Evolutionary conservation across 2,888 invertebrate genomes (phyloP).

Genomic region (Ormyrus labotus): DNA sequence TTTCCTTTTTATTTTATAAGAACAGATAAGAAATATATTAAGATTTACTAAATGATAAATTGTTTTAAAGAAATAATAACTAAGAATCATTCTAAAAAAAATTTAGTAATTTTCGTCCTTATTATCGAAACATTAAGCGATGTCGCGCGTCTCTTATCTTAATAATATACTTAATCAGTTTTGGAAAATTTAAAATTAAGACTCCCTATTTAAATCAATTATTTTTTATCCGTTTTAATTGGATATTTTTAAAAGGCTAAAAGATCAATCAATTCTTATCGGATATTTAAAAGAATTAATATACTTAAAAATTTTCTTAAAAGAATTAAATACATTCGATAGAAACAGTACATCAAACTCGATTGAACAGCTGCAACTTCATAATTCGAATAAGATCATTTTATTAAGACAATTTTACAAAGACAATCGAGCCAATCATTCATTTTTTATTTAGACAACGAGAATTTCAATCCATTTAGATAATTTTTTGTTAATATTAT

Average conservation of each 20-base stretch:
- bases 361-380: slow-evolving; percentile 42
- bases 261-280: slow-evolving; percentile 43
- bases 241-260: too few relatives aligned
- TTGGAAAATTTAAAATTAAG: slow-evolving; percentile 17
- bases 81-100: too few relatives aligned
- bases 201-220: too few relatives aligned
- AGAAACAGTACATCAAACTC: slow-evolving; percentile 34
- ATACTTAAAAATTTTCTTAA: slow-evolving; percentile 47
- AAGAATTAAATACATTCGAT: slow-evolving; percentile 46
- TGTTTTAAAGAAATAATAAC: too few relatives aligned
- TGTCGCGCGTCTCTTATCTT: neutral
- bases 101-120: neutral
- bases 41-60: too few relatives aligned
- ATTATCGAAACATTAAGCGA: neutral
- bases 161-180: slow-evolving; percentile 29
- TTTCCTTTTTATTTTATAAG: neutral
- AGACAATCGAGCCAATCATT: slow-evolving; percentile 13
- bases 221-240: too few relatives aligned
- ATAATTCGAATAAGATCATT: slow-evolving; percentile 21
- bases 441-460: neutral
- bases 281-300: slow-evolving; percentile 33
- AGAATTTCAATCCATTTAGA: slow-evolving; percentile 13
- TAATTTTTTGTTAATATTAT: slow-evolving; percentile 8
- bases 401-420: slow-evolving; percentile 40
- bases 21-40: neutral